These are phyloP conservation scores for Bradypodion ventrale DNA, from an alignment of 2,797 vertebrate species.

Conservation along the genomic window DNA sequence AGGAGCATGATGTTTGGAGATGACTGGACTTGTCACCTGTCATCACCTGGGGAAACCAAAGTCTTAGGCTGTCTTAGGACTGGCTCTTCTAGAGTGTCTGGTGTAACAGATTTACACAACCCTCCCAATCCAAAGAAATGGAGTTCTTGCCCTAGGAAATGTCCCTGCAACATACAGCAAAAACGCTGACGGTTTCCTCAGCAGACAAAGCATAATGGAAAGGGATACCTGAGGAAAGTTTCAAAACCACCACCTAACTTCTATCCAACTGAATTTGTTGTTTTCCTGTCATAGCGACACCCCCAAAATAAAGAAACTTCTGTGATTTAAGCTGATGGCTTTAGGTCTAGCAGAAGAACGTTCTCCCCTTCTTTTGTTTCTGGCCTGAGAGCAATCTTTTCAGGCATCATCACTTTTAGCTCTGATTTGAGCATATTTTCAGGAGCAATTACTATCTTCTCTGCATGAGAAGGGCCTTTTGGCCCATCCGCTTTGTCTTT, in stretches of 20 bases:
- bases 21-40: neutral
- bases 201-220: neutral
- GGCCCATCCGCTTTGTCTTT: conserved; percentile 76
- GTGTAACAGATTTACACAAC: neutral
- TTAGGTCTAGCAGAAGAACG: conserved; percentile 87
- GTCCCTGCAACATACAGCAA: neutral
- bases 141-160: neutral
- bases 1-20: neutral
- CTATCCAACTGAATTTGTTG: neutral
- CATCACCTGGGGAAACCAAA: no score
- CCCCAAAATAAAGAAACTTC: neutral
- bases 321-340: conserved; percentile 82
- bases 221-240: neutral
- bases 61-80: neutral
- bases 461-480: conserved; percentile 67
- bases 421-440: conserved; percentile 77
- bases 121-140: neutral
- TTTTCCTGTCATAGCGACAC: conserved; percentile 18
- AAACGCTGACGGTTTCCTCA: no score
- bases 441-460: conserved; percentile 57
- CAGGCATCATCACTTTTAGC: conserved; percentile 68
- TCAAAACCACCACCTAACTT: neutral
- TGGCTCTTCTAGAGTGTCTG: neutral
- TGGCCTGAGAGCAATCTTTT: conserved; percentile 71
- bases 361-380: conserved; percentile 80